A percentile compares a stretch with the other conserved stretches of the same genome.
These are phyloP conservation scores for Nannoperca obscura DNA, from an alignment of 2,797 vertebrate species.

Conservation along the genomic window DNA sequence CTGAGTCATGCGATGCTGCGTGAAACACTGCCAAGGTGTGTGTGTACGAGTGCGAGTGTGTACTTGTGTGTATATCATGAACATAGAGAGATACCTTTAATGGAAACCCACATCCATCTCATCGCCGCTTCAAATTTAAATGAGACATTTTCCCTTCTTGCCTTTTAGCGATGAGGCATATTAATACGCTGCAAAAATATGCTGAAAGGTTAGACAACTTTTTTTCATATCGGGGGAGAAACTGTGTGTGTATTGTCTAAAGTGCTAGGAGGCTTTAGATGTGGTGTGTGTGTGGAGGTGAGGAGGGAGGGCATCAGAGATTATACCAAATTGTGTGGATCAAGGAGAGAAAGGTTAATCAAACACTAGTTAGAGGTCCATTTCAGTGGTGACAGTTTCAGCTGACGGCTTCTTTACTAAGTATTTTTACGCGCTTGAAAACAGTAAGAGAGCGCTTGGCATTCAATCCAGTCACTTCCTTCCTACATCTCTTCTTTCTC, in stretches of 20 bases:
- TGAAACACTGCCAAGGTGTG: constrained; percentile 60
- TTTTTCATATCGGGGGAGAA: constrained; percentile 31
- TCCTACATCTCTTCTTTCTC: constrained; percentile 10
- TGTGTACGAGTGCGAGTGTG: constrained; percentile 40
- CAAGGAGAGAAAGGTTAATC: constrained; percentile 62
- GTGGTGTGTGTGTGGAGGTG: constrained; percentile 28
- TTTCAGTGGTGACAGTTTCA: constrained; percentile 40
- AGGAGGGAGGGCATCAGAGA: constrained; percentile 34
- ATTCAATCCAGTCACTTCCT: constrained; percentile 16
- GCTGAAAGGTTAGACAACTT: constrained; percentile 77
- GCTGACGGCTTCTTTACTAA: constrained; percentile 15
- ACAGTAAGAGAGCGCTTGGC: not conserved
- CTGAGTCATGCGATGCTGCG: constrained; percentile 49
- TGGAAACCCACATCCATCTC: constrained; percentile 72
- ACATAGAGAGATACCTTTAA: constrained; percentile 61
- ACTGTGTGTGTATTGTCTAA: constrained; percentile 49
- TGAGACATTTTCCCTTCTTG: constrained; percentile 83
- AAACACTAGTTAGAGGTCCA: constrained; percentile 57
- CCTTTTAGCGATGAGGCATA: constrained; percentile 80
- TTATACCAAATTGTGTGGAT: constrained; percentile 57
- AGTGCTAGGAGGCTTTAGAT: constrained; percentile 40
- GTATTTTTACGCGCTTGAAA: constrained; percentile 30
- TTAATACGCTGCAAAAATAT: constrained; percentile 75
- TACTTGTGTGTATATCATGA: constrained; percentile 55
- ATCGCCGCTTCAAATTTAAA: constrained; percentile 77